These are phyloP conservation scores for Cranoglanis bouderius DNA, from an alignment of 2,113 vertebrate genomes.

Conservation along the genomic window DNA sequence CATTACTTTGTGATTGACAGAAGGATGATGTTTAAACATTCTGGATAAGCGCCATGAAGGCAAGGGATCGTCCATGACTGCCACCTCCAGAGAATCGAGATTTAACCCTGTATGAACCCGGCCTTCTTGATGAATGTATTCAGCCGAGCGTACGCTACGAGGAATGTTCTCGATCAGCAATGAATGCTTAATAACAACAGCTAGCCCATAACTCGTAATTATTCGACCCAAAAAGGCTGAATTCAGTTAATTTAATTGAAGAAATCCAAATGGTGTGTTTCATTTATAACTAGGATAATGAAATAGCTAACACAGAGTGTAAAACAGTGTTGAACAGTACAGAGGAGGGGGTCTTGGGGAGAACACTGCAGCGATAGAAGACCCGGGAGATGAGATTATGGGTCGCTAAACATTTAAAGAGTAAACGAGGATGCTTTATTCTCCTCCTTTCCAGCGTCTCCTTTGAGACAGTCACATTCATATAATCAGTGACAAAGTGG, in stretches of 20 bases:
- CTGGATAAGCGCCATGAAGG: too few relatives aligned
- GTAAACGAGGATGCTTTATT: background rate
- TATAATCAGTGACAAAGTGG: conserved; percentile 40
- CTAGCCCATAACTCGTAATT: background rate
- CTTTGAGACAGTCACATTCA: conserved; percentile 38
- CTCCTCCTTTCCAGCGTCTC: background rate
- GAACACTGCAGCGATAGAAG: background rate
- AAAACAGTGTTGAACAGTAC: too few relatives aligned
- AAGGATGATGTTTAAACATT: too few relatives aligned
- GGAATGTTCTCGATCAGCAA: too few relatives aligned
- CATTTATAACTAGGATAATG: background rate
- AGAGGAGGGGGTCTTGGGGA: background rate
- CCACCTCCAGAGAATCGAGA: too few relatives aligned
- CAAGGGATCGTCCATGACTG: too few relatives aligned
- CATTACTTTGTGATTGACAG: too few relatives aligned
- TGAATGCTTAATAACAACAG: background rate
- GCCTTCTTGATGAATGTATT: too few relatives aligned
- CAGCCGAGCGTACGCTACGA: too few relatives aligned
- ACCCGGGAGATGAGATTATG: background rate
- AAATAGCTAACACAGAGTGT: background rate
- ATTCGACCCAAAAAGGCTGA: background rate
- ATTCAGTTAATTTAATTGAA: background rate
- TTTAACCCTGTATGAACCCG: too few relatives aligned
- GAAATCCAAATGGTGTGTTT: background rate
- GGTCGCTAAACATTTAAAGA: background rate